These are phyloP conservation scores for Ophthalmolycus amberensis DNA, from an alignment of 2,113 vertebrate genomes.

Conservation along the genomic window DNA sequence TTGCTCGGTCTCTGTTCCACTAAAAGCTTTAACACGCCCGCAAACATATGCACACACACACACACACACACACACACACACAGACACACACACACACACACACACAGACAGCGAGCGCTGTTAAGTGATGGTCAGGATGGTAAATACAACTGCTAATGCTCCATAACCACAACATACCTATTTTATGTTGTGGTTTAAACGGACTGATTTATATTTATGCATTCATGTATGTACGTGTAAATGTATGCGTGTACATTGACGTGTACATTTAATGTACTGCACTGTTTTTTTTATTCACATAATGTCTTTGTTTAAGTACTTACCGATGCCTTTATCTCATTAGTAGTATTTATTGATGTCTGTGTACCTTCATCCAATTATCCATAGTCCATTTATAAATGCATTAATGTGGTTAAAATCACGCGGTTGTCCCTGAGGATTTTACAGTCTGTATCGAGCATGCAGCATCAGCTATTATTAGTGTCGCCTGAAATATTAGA, in stretches of 20 bases:
- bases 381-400: neutral
- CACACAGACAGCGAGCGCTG: slow-evolving; percentile 48
- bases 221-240: slow-evolving; percentile 25
- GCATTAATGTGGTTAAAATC: too few relatives aligned
- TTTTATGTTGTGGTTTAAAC: slow-evolving; percentile 70
- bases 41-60: slow-evolving; percentile 30
- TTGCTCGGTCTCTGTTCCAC: slow-evolving; percentile 58
- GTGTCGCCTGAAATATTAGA: neutral
- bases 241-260: neutral
- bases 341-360: neutral
- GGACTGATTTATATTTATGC: slow-evolving; percentile 61
- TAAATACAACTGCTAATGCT: slow-evolving; percentile 78
- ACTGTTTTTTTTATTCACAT: neutral
- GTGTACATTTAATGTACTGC: neutral
- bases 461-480: neutral
- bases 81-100: slow-evolving; percentile 31
- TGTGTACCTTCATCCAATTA: neutral
- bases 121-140: slow-evolving; percentile 76
- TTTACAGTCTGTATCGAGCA: neutral
- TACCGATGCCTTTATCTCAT: neutral
- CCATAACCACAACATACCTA: slow-evolving; percentile 63
- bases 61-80: neutral
- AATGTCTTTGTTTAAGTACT: neutral
- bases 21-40: slow-evolving; percentile 74
- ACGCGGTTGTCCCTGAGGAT: neutral